Evolutionary conservation across 2,113 vertebrate genomes (phyloP).

Genomic region (Cyprinodon tularosa): DNA sequence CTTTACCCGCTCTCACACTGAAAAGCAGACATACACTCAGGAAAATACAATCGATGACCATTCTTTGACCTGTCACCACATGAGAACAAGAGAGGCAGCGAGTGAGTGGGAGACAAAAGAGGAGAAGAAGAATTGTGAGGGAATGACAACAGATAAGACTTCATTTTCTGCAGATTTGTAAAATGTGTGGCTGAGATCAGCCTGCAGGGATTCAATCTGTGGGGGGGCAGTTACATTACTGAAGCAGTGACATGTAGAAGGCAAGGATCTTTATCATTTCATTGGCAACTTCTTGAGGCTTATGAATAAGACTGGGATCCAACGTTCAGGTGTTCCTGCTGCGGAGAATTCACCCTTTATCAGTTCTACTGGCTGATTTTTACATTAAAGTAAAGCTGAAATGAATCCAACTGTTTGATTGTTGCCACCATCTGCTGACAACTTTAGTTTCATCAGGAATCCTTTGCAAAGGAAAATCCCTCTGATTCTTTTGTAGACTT

Average conservation of each 20-base stretch:
- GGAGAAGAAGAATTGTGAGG: background rate
- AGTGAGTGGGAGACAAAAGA: constrained; percentile 8
- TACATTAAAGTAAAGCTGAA: background rate
- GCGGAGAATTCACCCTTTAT: background rate
- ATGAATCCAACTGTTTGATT: constrained; percentile 18
- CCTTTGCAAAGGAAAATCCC: no score
- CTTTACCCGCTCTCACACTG: constrained; percentile 23
- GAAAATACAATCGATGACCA: constrained; percentile 32
- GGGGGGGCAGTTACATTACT: background rate
- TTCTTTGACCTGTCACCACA: constrained; percentile 50
- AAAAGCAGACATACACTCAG: constrained; percentile 1
- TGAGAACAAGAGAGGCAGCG: constrained; percentile 5
- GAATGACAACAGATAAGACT: background rate
- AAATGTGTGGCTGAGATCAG: background rate
- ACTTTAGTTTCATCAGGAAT: background rate
- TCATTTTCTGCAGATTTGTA: constrained; percentile 1
- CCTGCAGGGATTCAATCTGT: background rate
- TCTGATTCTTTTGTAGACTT: background rate
- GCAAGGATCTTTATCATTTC: background rate
- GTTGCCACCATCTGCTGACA: constrained; percentile 14
- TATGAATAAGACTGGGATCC: background rate
- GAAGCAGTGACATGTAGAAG: background rate
- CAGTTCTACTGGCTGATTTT: background rate
- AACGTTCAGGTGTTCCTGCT: background rate
- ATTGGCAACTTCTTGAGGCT: background rate